Evolutionary conservation across 2,888 invertebrate genomes (phyloP).

Genomic region (Shargacucullia verbasci): DNA sequence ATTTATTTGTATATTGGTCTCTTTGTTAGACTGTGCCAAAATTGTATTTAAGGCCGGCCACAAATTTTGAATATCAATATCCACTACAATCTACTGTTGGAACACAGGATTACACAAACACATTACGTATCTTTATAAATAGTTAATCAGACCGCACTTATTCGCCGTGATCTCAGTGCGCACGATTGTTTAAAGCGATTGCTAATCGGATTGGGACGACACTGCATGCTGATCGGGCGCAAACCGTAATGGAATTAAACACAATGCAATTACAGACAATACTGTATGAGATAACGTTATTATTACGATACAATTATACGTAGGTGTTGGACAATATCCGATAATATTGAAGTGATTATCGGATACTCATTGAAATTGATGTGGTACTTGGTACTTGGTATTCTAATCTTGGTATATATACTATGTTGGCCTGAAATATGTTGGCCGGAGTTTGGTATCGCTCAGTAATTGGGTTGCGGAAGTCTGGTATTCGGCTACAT

Average conservation of each 20-base stretch:
- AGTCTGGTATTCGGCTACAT: no score
- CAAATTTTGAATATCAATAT: no score
- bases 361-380: constrained; percentile 36
- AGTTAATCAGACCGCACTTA: constrained; percentile 44
- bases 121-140: constrained; percentile 18
- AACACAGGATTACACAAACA: background rate
- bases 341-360: constrained; percentile 34
- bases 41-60: no score
- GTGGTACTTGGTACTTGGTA: constrained; percentile 1
- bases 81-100: no score
- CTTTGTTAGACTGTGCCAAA: no score
- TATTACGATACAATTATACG: constrained; percentile 52
- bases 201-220: constrained; percentile 77
- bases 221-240: constrained; percentile 61
- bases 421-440: constrained; percentile 8
- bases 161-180: constrained; percentile 40
- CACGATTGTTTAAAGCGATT: constrained; percentile 52
- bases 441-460: no score
- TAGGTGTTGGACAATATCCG: constrained; percentile 43
- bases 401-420: constrained; percentile 15
- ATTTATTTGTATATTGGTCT: no score
- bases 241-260: constrained; percentile 77
- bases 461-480: no score
- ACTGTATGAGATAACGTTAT: constrained; percentile 60
- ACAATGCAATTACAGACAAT: constrained; percentile 79